These are phyloP conservation scores for Pararge aegeria DNA, from an alignment of 1,140 invertebrate species.

Conservation along the genomic window DNA sequence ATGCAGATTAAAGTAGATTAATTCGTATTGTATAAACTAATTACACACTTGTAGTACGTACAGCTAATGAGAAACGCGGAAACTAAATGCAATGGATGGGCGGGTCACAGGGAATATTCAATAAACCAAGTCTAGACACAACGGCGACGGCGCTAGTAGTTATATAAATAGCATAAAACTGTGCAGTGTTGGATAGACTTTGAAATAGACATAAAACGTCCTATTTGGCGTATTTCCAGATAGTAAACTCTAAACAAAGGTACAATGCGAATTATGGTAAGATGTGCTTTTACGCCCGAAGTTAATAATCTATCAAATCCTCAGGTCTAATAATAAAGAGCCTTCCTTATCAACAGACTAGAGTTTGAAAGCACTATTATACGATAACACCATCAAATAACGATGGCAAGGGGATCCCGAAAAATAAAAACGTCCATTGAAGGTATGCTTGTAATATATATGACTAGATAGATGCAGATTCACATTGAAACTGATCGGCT, in stretches of 20 bases:
- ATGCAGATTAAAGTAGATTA: slow-evolving; percentile 2
- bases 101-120: slow-evolving; percentile 48
- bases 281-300: too few relatives aligned
- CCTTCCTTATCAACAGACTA: too few relatives aligned
- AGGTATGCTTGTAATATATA: too few relatives aligned
- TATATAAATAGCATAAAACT: slow-evolving; percentile 33
- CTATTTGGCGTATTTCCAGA: slow-evolving; percentile 21
- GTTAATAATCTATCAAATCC: too few relatives aligned
- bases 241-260: slow-evolving; percentile 5
- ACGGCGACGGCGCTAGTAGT: slow-evolving; percentile 42
- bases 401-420: too few relatives aligned
- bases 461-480: too few relatives aligned
- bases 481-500: not conserved
- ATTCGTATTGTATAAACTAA: slow-evolving; percentile 14
- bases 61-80: slow-evolving; percentile 35
- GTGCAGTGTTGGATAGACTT: slow-evolving; percentile 26
- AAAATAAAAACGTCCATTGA: too few relatives aligned
- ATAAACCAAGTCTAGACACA: slow-evolving; percentile 61
- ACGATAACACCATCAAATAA: too few relatives aligned
- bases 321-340: too few relatives aligned
- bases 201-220: slow-evolving; percentile 11
- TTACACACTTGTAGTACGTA: slow-evolving; percentile 24
- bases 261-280: too few relatives aligned
- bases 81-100: slow-evolving; percentile 35
- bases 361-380: too few relatives aligned